These are phyloP conservation scores for Caenorhabditis japonica DNA, from an alignment of 2,888 invertebrate species.

Conservation along the genomic window DNA sequence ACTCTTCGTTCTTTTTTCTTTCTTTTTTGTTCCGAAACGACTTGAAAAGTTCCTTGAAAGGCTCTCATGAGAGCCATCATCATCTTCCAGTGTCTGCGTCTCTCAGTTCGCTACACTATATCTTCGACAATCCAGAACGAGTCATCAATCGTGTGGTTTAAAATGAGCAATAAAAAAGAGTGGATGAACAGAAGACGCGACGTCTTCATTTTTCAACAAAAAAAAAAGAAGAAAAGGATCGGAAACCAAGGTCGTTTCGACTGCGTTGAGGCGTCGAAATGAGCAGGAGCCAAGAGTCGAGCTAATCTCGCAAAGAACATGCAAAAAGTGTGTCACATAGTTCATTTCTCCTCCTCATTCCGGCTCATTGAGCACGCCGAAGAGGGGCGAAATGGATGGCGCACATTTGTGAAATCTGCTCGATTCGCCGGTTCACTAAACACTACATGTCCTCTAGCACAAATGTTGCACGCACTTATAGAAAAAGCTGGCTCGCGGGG, in stretches of 20 bases:
- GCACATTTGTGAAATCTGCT: conserved; percentile 43
- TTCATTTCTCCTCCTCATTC: conserved; percentile 48
- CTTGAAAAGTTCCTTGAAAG: not conserved
- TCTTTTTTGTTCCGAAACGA: not conserved
- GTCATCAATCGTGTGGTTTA: too few species aligned
- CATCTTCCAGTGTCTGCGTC: conserved; percentile 8
- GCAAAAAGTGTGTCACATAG: conserved; percentile 22
- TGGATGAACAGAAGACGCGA: too few species aligned
- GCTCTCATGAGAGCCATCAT: conserved; percentile 23
- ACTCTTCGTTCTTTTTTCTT: too few species aligned
- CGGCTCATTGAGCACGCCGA: conserved; percentile 45
- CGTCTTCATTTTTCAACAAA: too few species aligned
- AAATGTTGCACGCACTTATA: conserved; percentile 26
- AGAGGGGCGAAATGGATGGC: conserved; percentile 37
- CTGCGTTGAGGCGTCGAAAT: too few species aligned
- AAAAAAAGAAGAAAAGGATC: not conserved
- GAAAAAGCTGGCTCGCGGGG: too few species aligned
- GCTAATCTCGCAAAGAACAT: conserved; percentile 47
- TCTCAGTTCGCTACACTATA: conserved; percentile 1
- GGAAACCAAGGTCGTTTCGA: conserved; percentile 38
- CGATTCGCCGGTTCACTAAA: conserved; percentile 49
- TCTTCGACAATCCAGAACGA: not conserved
- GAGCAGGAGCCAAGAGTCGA: conserved; percentile 40
- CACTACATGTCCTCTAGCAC: conserved; percentile 37
- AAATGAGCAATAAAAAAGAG: too few species aligned